Percentiles rank a stretch among this genome's conserved stretches.
These are phyloP conservation scores for Cheilosia urbana DNA, from an alignment of 2,888 invertebrate genomes.

Conservation along the genomic window DNA sequence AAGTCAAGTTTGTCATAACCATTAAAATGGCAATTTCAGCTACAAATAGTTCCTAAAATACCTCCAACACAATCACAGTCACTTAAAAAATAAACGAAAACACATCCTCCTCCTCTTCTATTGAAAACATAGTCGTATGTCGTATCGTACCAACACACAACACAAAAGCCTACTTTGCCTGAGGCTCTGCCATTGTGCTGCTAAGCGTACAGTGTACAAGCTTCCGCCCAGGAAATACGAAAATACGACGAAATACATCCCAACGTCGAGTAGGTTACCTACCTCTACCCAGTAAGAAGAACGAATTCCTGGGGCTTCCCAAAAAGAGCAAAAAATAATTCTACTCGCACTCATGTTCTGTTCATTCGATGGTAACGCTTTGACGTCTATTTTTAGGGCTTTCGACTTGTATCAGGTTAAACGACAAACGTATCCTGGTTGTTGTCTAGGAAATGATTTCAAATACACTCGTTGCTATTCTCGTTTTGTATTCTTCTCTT, in stretches of 20 bases:
- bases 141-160: not conserved
- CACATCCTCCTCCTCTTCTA: not conserved
- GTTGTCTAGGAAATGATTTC: constrained; percentile 31
- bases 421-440: constrained; percentile 32
- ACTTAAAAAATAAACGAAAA: constrained; percentile 1
- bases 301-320: too few species aligned
- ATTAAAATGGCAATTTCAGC: too few species aligned
- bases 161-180: not conserved
- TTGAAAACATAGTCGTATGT: not conserved
- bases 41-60: too few species aligned
- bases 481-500: not conserved
- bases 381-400: constrained; percentile 34
- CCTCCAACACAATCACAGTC: not conserved
- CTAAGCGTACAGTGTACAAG: not conserved
- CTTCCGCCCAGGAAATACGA: constrained; percentile 2
- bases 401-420: constrained; percentile 18
- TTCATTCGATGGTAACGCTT: constrained; percentile 34
- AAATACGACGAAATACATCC: not conserved
- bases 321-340: too few species aligned
- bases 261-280: too few species aligned
- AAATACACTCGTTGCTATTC: constrained; percentile 17
- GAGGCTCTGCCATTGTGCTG: constrained; percentile 7
- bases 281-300: not conserved
- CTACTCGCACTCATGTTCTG: constrained; percentile 10
- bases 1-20: too few species aligned